A percentile compares a stretch with the other conserved stretches of the same genome.
These are phyloP conservation scores for Drosophila subquinaria DNA, from an alignment of 2,888 invertebrate species.

Conservation along the genomic window DNA sequence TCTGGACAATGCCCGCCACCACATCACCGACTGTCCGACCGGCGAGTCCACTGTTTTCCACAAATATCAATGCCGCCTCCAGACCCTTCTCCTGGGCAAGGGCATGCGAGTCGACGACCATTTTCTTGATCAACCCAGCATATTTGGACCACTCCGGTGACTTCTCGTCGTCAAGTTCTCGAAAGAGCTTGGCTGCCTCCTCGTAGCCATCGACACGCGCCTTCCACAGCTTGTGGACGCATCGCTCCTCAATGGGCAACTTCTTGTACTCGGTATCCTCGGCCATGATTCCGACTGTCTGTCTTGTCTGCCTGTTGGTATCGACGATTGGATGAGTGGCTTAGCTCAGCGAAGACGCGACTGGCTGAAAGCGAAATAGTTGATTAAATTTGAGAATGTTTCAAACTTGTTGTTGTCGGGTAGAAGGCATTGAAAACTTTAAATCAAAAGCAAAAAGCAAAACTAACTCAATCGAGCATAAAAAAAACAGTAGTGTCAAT, in stretches of 20 bases:
- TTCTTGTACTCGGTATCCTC: slow-evolving; percentile 95
- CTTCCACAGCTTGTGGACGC: slow-evolving; percentile 98
- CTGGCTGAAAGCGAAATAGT: slow-evolving; percentile 38
- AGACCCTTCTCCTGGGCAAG: slow-evolving; percentile 98
- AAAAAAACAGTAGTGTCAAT: slow-evolving; percentile 33
- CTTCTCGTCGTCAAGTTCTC: slow-evolving; percentile 95
- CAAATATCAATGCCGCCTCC: slow-evolving; percentile 95
- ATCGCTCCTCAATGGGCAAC: slow-evolving; percentile 94
- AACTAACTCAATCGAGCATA: slow-evolving; percentile 57
- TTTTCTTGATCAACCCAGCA: slow-evolving; percentile 95
- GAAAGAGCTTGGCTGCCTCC: slow-evolving; percentile 95
- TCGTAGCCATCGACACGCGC: slow-evolving; percentile 97
- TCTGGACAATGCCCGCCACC: slow-evolving; percentile 93
- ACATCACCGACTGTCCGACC: slow-evolving; percentile 96
- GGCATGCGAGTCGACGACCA: slow-evolving; percentile 97
- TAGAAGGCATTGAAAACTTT: slow-evolving; percentile 10
- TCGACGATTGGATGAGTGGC: slow-evolving; percentile 25
- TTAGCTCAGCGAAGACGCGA: slow-evolving; percentile 36
- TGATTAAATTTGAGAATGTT: slow-evolving; percentile 22
- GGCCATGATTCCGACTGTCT: slow-evolving; percentile 87
- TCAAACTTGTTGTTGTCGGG: slow-evolving; percentile 15
- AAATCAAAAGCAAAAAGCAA: slow-evolving; percentile 20
- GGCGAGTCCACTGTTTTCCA: slow-evolving; percentile 95
- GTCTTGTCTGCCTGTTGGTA: slow-evolving; percentile 17
- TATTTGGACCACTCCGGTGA: slow-evolving; percentile 97